Conservation (phyloP, 1,140 invertebrate genomes). For the Drosophila bifasciata region DNA sequence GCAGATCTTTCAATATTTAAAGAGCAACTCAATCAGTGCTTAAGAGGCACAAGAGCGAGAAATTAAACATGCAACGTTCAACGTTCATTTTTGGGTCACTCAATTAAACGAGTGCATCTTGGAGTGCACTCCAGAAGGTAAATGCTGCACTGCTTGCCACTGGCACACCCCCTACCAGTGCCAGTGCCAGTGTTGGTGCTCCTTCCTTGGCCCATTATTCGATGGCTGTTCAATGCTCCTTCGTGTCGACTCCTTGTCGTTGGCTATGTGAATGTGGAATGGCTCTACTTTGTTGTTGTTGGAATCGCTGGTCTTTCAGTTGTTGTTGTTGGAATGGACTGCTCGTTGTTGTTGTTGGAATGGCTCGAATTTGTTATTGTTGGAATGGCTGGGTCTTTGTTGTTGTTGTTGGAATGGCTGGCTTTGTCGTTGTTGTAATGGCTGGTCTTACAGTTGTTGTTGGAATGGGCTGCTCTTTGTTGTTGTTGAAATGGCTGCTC, state of each 20-base stretch:
- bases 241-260: constrained; percentile 20
- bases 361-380: too few relatives aligned
- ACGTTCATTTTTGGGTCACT: constrained; percentile 64
- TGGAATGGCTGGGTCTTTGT: too few relatives aligned
- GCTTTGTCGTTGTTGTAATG: too few relatives aligned
- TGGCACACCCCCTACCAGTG: neutral
- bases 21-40: constrained; percentile 63
- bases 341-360: constrained; percentile 48
- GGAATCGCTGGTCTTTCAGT: too few relatives aligned
- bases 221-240: constrained; percentile 30
- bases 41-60: constrained; percentile 41
- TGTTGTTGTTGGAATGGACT: constrained; percentile 47
- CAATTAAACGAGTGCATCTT: constrained; percentile 66
- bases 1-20: constrained; percentile 62
- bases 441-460: too few relatives aligned
- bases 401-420: constrained; percentile 47
- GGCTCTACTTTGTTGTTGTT: too few relatives aligned
- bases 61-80: constrained; percentile 57
- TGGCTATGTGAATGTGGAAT: constrained; percentile 10
- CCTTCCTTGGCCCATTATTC: constrained; percentile 7
- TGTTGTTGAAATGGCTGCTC: too few relatives aligned
- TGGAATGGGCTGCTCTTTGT: too few relatives aligned
- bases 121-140: constrained; percentile 44
- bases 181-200: too few relatives aligned
- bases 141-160: constrained; percentile 16